Evolutionary conservation across 2,797 vertebrate genomes (phyloP), one percentile per base, ranked within the genome.

Genomic region (Chelidonichthys spinosus): DNA sequence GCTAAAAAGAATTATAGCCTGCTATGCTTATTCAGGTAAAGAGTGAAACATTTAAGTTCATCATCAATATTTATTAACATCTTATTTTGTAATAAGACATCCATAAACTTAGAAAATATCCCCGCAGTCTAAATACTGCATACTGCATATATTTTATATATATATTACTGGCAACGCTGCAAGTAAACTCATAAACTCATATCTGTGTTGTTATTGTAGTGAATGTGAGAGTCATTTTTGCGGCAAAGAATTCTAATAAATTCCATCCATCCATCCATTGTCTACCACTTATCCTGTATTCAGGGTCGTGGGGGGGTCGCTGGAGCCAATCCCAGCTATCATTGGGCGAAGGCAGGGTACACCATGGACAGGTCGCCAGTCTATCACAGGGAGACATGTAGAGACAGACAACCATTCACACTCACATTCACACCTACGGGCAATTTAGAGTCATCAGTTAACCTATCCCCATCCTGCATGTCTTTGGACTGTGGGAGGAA

Each of bases 31-130:
- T 80, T 69, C 42, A 63, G 60, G 64, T 56, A 72, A 72, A 65
- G 17, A 5, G 13, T 6, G 6, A 67, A 74, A 69, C 54, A 69
- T 81, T 84, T 55, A 68, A 42, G 39, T 61, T 5, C 18, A 3
- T 25, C 80, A 80, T 80, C 46, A 69, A 74, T 79, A 84, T 75
- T 46, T 70, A 79, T 83, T 50, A 68, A 69, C 40, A 47, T 36
- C 53, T 67, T 65, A 63, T 40, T 64, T 25, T 66, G 54, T 35
- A 52, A 42, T 37, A 80, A 67, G 35, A 73, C 32, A 67, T 35
- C 58, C 18, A 77, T 63, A 72, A 72, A 76, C 50, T 9, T 25
- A 25, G 25, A 33, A 76, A 65, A 63, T 25, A 53, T 66, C 10
- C 8, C 7, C 2, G 49, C 62, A 2, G 11, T 50, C 2, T 72